These are phyloP conservation scores for Pogonophryne albipinna DNA, from an alignment of 2,797 vertebrate species.

Conservation along the genomic window DNA sequence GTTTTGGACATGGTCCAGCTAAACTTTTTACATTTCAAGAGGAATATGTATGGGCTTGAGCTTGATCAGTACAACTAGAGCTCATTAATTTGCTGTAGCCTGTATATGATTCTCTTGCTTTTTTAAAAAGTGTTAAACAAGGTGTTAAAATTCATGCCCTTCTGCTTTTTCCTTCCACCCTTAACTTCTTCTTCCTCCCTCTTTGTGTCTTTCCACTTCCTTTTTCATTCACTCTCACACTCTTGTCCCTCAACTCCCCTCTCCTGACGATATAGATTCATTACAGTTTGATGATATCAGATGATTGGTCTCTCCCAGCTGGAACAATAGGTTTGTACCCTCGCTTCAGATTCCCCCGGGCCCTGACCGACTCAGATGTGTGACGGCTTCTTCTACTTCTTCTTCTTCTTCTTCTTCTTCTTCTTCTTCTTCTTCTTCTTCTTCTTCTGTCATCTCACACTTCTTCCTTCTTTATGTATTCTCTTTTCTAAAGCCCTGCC, in stretches of 20 bases:
- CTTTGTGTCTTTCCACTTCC: constrained; percentile 7
- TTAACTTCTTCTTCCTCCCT: constrained; percentile 7
- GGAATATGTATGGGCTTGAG: not conserved
- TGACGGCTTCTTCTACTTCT: constrained; percentile 47
- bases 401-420: constrained; percentile 20
- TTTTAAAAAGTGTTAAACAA: not conserved
- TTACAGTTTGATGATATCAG: constrained; percentile 83
- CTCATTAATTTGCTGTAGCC: not conserved
- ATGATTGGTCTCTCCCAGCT: constrained; percentile 77
- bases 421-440: not conserved
- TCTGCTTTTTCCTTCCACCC: not conserved
- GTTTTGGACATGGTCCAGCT: not conserved
- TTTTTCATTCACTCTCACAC: constrained; percentile 23
- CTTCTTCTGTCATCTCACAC: too few relatives aligned
- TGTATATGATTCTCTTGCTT: not conserved
- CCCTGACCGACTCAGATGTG: constrained; percentile 40
- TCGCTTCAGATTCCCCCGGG: constrained; percentile 28
- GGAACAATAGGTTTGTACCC: constrained; percentile 72
- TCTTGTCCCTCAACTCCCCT: constrained; percentile 37
- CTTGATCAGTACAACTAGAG: not conserved
- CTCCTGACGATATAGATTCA: constrained; percentile 71
- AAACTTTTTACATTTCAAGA: not conserved
- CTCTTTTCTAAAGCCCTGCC: too few relatives aligned
- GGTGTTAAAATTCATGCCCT: not conserved
- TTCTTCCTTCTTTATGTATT: too few relatives aligned